Evolutionary conservation across 2,888 invertebrate species (phyloP).

Genomic region (Choristoneura rosaceana): DNA sequence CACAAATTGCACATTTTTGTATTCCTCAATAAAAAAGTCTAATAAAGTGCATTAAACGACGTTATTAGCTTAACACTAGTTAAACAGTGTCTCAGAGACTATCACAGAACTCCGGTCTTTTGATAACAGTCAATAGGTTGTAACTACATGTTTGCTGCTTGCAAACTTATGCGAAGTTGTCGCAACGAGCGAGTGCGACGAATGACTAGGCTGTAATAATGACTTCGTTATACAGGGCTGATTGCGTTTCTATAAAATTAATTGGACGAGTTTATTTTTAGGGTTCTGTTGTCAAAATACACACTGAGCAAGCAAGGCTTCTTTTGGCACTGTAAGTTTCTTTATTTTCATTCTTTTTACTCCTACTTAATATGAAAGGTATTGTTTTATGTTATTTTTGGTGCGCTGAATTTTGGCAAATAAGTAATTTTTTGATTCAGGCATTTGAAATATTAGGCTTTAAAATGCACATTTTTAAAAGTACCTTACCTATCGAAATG

Average conservation of each 20-base stretch:
- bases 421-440: no score
- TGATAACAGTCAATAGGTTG: no score
- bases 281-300: no score
- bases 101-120: not conserved
- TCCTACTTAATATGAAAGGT: no score
- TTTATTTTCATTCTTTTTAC: no score
- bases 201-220: constrained; percentile 4
- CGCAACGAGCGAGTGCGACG: constrained; percentile 4
- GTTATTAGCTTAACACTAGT: not conserved
- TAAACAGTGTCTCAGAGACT: not conserved
- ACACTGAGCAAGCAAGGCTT: no score
- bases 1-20: not conserved
- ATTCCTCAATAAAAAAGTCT: not conserved
- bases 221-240: constrained; percentile 10
- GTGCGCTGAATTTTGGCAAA: no score
- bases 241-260: constrained; percentile 2
- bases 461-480: no score
- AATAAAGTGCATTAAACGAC: not conserved
- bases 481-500: no score
- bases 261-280: not conserved
- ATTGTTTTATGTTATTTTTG: no score
- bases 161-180: not conserved
- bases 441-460: no score
- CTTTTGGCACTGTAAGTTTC: no score
- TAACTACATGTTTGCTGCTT: not conserved